phyloP scores from a whole-genome alignment of 2,113 vertebrate species.

The Ophthalmolycus amberensis region DNA sequence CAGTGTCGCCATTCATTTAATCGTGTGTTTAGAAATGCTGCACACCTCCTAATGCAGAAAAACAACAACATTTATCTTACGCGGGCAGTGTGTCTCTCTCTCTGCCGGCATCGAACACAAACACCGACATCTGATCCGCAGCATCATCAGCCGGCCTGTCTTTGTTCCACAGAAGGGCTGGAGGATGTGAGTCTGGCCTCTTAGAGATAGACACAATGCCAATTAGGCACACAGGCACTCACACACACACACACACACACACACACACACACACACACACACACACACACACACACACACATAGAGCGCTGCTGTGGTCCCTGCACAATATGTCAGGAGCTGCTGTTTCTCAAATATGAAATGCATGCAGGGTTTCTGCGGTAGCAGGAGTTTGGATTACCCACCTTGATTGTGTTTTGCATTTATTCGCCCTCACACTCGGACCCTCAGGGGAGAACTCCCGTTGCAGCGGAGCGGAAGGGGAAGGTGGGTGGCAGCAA shows the following conservation, averaged over 20 bases:
- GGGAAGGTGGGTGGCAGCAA: conserved; percentile 68
- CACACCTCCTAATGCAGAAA: conserved; percentile 19
- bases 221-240: conserved; percentile 45
- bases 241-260: neutral
- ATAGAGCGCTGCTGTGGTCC: too few species aligned
- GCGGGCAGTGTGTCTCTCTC: conserved; percentile 3
- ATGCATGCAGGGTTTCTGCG: conserved; percentile 24
- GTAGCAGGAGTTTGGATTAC: conserved; percentile 26
- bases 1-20: conserved; percentile 47
- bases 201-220: conserved; percentile 69
- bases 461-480: conserved; percentile 57
- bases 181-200: conserved; percentile 58
- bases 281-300: neutral
- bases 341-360: conserved; percentile 28
- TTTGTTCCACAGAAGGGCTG: conserved; percentile 49
- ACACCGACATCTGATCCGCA: conserved; percentile 24
- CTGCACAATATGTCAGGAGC: conserved; percentile 5
- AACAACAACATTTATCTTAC: conserved; percentile 46
- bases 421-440: conserved; percentile 63
- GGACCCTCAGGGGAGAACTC: conserved; percentile 61
- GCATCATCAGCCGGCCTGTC: conserved; percentile 39
- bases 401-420: conserved; percentile 54
- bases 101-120: neutral
- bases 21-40: conserved; percentile 44
- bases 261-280: neutral